Evolutionary conservation across 2,888 invertebrate genomes (phyloP).

Genomic region (Noctua janthe): DNA sequence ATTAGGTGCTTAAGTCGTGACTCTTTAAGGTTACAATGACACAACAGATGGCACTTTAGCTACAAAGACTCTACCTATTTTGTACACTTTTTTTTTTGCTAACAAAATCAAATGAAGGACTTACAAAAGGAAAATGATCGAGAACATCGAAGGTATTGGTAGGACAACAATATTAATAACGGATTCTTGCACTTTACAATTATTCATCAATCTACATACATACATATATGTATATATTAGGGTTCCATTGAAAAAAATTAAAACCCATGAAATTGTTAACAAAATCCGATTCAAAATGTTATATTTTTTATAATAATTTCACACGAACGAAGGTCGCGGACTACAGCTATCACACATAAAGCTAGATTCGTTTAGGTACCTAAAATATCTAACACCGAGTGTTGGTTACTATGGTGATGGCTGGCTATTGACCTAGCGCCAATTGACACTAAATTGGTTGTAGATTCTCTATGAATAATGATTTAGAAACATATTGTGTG

Average conservation of each 20-base stretch:
- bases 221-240: too few species aligned
- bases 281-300: too few species aligned
- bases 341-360: too few species aligned
- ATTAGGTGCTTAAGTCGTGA: not conserved
- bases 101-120: not conserved
- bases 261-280: too few species aligned
- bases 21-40: constrained; percentile 1
- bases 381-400: not conserved
- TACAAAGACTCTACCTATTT: not conserved
- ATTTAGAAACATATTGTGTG: not conserved
- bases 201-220: too few species aligned
- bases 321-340: too few species aligned
- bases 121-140: not conserved
- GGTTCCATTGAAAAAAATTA: too few species aligned
- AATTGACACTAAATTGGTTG: constrained; percentile 9
- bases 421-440: not conserved
- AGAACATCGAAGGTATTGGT: not conserved
- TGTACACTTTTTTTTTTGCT: not conserved
- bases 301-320: too few species aligned
- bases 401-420: constrained; percentile 12
- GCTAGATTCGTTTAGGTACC: not conserved
- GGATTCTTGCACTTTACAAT: not conserved
- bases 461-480: not conserved
- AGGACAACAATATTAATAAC: not conserved
- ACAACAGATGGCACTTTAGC: not conserved